Evolutionary conservation across 53 echinoderm and acorn worm species (phyloP).

Genomic region (Mesocentrotus franciscanus): DNA sequence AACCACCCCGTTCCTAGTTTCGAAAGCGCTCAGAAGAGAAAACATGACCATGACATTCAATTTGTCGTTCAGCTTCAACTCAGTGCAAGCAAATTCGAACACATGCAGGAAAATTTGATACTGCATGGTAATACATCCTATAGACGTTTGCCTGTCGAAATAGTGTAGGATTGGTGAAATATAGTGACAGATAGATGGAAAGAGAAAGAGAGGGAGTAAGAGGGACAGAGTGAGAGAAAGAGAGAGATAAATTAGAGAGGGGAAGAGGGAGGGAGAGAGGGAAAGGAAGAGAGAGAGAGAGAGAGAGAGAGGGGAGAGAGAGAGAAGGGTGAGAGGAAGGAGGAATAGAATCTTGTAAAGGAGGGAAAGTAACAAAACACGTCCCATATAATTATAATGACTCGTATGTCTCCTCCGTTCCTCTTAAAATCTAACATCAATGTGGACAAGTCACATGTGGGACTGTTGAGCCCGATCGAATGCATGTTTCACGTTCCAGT

Average conservation of each 20-base stretch:
- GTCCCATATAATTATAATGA: neutral
- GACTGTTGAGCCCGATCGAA: neutral
- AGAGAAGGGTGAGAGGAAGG: neutral
- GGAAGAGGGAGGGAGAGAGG: neutral
- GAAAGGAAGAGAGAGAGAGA: neutral
- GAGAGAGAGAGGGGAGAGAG: neutral
- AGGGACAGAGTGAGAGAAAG: neutral
- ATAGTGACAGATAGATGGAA: neutral
- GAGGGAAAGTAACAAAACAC: neutral
- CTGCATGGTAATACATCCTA: too few relatives aligned
- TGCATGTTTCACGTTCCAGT: neutral
- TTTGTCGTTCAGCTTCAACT: too few relatives aligned
- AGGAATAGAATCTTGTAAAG: neutral
- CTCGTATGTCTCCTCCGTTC: neutral
- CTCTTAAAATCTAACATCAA: neutral
- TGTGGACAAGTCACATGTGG: neutral
- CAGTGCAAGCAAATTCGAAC: too few relatives aligned
- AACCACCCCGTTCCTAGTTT: too few relatives aligned
- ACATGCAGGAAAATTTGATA: too few relatives aligned
- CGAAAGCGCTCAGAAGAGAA: too few relatives aligned
- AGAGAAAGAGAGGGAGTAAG: neutral
- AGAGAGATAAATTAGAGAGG: neutral
- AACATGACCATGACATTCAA: too few relatives aligned
- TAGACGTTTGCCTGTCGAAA: too few relatives aligned
- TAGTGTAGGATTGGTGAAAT: too few relatives aligned